A percentile compares a stretch with the other conserved stretches of the same genome.
phyloP scores from a whole-genome alignment of 2,888 invertebrate genomes.

The Drosophila flavopinicola region DNA sequence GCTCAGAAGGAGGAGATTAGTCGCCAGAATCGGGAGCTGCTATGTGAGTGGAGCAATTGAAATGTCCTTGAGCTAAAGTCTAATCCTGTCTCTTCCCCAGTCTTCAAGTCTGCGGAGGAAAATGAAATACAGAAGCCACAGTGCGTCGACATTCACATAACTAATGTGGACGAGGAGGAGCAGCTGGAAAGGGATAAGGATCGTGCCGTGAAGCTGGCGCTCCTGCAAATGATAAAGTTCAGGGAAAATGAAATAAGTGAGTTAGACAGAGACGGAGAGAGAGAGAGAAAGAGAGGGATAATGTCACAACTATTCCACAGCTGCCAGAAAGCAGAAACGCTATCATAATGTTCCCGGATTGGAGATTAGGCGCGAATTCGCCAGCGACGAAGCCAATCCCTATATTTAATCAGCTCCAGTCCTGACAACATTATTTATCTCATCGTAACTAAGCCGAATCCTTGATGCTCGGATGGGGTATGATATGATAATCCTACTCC shows the following conservation, averaged over 20 bases:
- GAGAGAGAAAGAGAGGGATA: neutral
- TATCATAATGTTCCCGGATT: conserved; percentile 8
- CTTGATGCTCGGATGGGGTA: no score
- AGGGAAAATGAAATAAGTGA: conserved; percentile 3
- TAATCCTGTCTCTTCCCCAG: no score
- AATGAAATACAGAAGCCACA: neutral
- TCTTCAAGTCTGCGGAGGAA: no score
- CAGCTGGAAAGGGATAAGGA: neutral
- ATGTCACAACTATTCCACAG: neutral
- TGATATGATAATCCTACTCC: no score
- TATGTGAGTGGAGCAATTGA: no score
- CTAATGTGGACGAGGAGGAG: conserved; percentile 25
- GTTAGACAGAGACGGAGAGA: neutral
- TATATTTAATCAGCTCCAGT: conserved; percentile 30
- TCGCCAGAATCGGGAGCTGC: no score
- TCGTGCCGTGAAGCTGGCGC: conserved; percentile 11
- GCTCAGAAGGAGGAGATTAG: no score
- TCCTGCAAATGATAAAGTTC: conserved; percentile 19
- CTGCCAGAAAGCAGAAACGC: neutral
- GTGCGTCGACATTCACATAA: conserved; percentile 15
- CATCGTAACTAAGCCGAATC: no score
- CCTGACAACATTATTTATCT: no score
- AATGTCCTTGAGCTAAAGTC: no score
- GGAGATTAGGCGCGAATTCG: conserved; percentile 45
- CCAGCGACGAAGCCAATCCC: conserved; percentile 57